A percentile compares a stretch with the other conserved stretches of the same genome.
Evolutionary conservation across 2,888 invertebrate species (phyloP).

Genomic region (Phyllotreta striolata): DNA sequence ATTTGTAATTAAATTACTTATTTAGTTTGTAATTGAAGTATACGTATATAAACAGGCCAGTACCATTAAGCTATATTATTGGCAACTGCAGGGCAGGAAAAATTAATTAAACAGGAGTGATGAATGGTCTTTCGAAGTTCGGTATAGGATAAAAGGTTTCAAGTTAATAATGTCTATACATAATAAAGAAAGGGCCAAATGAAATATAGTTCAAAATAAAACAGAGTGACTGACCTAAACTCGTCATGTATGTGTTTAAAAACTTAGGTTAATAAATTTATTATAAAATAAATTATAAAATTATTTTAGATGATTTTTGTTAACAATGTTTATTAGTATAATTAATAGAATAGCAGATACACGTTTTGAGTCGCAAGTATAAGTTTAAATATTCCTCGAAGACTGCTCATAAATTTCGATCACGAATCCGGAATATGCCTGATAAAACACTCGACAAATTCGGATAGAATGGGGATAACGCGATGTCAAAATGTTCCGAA

Average conservation of each 20-base stretch:
- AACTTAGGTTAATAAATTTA: no score
- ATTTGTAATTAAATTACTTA: no score
- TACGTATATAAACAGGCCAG: no score
- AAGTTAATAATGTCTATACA: not conserved
- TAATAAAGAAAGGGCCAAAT: not conserved
- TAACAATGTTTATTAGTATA: slow-evolving; percentile 1
- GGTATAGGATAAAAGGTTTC: not conserved
- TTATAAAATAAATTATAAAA: no score
- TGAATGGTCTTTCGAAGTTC: slow-evolving; percentile 2
- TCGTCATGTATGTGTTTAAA: no score
- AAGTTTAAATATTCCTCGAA: not conserved
- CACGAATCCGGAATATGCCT: slow-evolving; percentile 9
- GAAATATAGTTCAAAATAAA: no score
- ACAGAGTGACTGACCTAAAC: no score
- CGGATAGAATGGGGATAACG: slow-evolving; percentile 16
- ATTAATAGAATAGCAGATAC: not conserved
- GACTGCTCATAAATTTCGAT: slow-evolving; percentile 10
- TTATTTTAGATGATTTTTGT: no score
- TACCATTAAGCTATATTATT: no score
- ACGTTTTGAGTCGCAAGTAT: not conserved
- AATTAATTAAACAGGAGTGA: slow-evolving; percentile 4
- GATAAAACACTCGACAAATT: slow-evolving; percentile 18
- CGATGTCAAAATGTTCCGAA: slow-evolving; percentile 19
- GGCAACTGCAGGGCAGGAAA: not conserved
- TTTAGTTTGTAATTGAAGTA: no score